Conservation (phyloP, 2,888 invertebrate species). For the Aphrophora alni region DNA sequence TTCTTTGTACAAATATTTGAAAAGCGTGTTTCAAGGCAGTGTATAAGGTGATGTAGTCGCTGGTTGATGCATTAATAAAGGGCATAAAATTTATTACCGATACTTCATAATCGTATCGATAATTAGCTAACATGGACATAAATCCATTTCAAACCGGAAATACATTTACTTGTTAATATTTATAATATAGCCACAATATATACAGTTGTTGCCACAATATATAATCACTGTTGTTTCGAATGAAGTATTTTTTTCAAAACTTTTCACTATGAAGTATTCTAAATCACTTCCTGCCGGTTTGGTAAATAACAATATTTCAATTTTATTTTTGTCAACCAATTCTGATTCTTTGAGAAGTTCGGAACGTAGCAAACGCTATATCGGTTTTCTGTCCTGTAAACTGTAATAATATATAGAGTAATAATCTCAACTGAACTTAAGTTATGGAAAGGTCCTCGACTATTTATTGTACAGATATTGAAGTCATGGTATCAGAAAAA, state of each 20-base stretch:
- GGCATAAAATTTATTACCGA: no score
- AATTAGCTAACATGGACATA: neutral
- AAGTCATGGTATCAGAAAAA: slow-evolving; percentile 24
- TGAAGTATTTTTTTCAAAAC: neutral
- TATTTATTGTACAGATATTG: slow-evolving; percentile 29
- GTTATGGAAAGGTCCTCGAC: slow-evolving; percentile 27
- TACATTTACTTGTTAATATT: no score
- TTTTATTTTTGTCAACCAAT: slow-evolving; percentile 16
- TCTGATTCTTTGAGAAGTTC: neutral
- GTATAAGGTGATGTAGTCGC: no score
- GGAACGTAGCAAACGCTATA: neutral
- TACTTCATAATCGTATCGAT: no score
- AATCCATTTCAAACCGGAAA: slow-evolving; percentile 7
- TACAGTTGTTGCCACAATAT: neutral
- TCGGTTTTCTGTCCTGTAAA: slow-evolving; percentile 14
- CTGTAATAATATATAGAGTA: slow-evolving; percentile 28
- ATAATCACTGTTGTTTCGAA: neutral
- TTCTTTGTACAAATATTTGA: no score
- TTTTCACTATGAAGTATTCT: neutral
- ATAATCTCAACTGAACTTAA: slow-evolving; percentile 28
- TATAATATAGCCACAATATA: neutral
- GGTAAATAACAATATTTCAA: slow-evolving; percentile 7
- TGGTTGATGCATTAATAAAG: no score
- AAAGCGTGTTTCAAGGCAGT: no score
- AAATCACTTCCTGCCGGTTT: slow-evolving; percentile 9